Evolutionary conservation across 1,140 invertebrate genomes (phyloP).

Genomic region (Nomia melanderi): DNA sequence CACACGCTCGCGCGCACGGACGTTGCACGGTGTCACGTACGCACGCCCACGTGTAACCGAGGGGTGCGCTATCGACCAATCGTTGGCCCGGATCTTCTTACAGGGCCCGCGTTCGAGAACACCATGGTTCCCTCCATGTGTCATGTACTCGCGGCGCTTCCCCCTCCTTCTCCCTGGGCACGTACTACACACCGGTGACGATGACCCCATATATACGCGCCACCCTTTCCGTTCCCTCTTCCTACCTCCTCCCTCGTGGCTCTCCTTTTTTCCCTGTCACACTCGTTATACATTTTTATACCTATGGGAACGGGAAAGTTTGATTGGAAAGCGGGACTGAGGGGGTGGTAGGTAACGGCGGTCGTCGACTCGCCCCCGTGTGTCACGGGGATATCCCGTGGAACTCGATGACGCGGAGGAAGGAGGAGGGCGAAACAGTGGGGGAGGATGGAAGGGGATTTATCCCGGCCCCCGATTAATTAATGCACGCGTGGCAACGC

Average conservation of each 20-base stretch:
- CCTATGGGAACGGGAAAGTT: conserved; percentile 51
- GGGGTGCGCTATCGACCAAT: conserved; percentile 75
- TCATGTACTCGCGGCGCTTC: conserved; percentile 35
- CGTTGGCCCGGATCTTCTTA: conserved; percentile 69
- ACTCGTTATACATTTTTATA: conserved; percentile 63
- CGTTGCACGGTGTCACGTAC: conserved; percentile 46
- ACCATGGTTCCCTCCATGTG: conserved; percentile 56
- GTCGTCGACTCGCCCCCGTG: not conserved
- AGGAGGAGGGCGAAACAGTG: not conserved
- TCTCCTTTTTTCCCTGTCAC: conserved; percentile 12
- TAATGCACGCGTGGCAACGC: conserved; percentile 62
- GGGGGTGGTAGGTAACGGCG: not conserved
- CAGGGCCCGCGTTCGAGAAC: conserved; percentile 56
- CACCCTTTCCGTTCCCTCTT: conserved; percentile 9
- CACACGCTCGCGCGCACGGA: conserved; percentile 15
- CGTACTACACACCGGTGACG: conserved; percentile 17
- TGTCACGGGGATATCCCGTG: conserved; percentile 1
- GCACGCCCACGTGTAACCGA: conserved; percentile 74
- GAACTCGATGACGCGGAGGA: not conserved
- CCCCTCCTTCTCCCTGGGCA: conserved; percentile 5
- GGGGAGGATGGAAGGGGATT: not conserved
- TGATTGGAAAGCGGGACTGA: conserved; percentile 54
- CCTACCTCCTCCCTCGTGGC: not conserved
- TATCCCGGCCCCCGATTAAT: conserved; percentile 54
- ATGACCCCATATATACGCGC: not conserved